phyloP scores from a whole-genome alignment of 2,797 vertebrate genomes.

The Triplophysa yarkandensis region DNA sequence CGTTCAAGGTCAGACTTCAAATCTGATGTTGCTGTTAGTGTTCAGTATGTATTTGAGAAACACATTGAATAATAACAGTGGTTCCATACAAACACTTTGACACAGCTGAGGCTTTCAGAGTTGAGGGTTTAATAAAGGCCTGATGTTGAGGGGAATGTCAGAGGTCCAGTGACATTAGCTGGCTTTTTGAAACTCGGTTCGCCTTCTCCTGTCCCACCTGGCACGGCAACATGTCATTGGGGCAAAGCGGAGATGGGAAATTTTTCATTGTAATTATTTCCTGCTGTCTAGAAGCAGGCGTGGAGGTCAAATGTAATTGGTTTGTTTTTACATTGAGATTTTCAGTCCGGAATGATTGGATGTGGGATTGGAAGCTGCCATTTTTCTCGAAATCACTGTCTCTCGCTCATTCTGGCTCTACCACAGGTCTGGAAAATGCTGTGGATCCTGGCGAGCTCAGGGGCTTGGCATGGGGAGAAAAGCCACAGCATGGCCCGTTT shows the following conservation, averaged over 20 bases:
- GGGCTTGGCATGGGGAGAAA: constrained; percentile 60
- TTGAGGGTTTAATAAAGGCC: not conserved
- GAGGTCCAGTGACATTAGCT: constrained; percentile 9
- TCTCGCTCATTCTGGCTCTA: constrained; percentile 63
- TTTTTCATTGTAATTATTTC: constrained; percentile 76
- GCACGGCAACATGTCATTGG: constrained; percentile 13
- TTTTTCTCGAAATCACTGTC: constrained; percentile 66
- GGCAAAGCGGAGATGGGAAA: constrained; percentile 59
- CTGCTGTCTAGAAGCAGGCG: constrained; percentile 68
- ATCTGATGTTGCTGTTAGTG: not conserved
- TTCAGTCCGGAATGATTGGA: constrained; percentile 72
- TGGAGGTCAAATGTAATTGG: constrained; percentile 76
- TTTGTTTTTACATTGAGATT: constrained; percentile 75
- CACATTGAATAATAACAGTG: not conserved
- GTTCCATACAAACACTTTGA: not conserved
- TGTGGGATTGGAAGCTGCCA: constrained; percentile 67
- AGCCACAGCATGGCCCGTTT: constrained; percentile 67
- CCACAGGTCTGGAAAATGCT: constrained; percentile 67
- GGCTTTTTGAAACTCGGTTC: not conserved
- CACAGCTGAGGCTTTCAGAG: not conserved
- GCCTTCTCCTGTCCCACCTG: constrained; percentile 10
- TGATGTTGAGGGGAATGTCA: constrained; percentile 12
- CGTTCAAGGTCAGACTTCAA: constrained; percentile 11
- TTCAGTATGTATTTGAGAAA: not conserved
- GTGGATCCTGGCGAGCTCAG: constrained; percentile 67